Base-by-base conservation (phyloP, 2,888 invertebrate species). In the Melanotus villosus region DNA sequence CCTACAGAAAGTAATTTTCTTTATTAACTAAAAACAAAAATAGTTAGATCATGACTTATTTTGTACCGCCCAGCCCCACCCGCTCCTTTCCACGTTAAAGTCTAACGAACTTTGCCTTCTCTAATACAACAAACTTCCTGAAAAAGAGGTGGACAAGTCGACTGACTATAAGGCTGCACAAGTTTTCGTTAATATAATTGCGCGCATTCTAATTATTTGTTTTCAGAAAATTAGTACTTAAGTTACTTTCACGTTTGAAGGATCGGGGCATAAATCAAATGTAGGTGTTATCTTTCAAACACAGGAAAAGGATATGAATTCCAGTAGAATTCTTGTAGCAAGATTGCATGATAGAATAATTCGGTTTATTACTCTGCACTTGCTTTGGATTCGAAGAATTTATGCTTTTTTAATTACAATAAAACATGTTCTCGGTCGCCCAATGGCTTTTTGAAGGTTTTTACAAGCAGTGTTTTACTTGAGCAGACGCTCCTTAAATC, bases 401-500 rank as follows among this genome's bases (percentile, higher is more conserved):
- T 74, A 74, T 71, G 72, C 69, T 68, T 75, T 74, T 76, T 76
- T 76, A 76, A 76, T 76, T 76, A 70, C 72, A 73, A 76, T 66
- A 72, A 74, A 74, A 76, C 76, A 69, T 73, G 75, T 75, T 74
- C 52, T 32, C 43, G 71, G 54, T 63, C 75, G 65, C n/a, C 65
- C 70, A 71, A 65, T 60, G 21, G 26, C 32, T 67, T 70, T 65
- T 59, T 64, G 59, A 32, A 41, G 16, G 30, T 56, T 56, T 54
- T 65, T 52, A 54, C 47, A 34, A 30, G 1, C 65, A 60, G 43
- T 56, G 38, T 45, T 65, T 57, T 12, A 34, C 45, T 59, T 65
- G 64, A 59, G 56, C 56, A 50, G 56, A 41, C 69, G 78, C 75
- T 77, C 78, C 78, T 78, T 77, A 78, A 78, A 82, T 82, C 82